These are phyloP conservation scores for Cydia strobilella DNA, from an alignment of 1,140 invertebrate species.

Conservation along the genomic window DNA sequence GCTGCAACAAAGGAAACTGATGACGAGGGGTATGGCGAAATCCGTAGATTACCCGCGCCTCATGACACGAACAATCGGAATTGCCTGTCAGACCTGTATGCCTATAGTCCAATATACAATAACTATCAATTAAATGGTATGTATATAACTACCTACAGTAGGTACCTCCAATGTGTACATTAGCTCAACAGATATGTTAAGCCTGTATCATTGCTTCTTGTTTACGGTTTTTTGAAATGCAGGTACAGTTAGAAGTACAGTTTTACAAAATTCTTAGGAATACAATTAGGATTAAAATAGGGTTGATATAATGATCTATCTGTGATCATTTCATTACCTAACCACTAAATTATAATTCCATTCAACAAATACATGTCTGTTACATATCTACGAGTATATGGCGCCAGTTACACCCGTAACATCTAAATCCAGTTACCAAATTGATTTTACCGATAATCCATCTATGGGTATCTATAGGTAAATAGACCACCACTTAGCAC, in stretches of 20 bases:
- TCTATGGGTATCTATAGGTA: background rate
- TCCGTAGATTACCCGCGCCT: background rate
- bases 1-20: slow-evolving; percentile 12
- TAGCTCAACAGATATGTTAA: background rate
- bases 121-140: background rate
- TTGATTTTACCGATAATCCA: background rate
- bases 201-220: no score
- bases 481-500: background rate
- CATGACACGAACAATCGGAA: background rate
- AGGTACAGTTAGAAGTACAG: no score
- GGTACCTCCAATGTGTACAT: background rate
- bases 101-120: slow-evolving; percentile 4
- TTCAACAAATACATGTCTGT: slow-evolving; percentile 8
- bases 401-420: background rate
- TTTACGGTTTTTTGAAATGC: no score
- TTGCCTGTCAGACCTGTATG: slow-evolving; percentile 5
- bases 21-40: slow-evolving; percentile 23
- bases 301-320: no score
- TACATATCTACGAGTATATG: background rate
- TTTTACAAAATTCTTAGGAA: no score
- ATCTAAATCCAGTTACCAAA: background rate
- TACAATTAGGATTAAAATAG: no score
- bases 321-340: no score
- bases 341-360: background rate
- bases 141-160: background rate